A percentile compares a stretch with the other conserved stretches of the same genome.
Evolutionary conservation across 2,797 vertebrate species (phyloP).

Genomic region (Parotocinclus haroldoi): DNA sequence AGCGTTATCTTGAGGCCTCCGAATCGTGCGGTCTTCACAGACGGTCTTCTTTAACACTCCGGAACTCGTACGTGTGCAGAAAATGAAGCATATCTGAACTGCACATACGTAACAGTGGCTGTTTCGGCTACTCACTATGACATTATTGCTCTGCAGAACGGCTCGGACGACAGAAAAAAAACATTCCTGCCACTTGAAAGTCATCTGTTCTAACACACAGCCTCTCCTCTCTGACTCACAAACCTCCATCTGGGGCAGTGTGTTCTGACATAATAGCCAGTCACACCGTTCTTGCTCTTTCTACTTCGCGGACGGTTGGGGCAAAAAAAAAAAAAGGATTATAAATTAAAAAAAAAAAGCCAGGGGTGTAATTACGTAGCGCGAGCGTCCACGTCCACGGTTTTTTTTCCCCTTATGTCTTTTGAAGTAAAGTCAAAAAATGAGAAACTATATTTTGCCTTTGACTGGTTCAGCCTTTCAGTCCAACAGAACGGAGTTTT

Average conservation of each 20-base stretch:
- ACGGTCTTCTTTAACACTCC: no score
- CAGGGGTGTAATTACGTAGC: conserved; percentile 62
- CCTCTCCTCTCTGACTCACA: conserved; percentile 21
- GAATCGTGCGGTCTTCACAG: no score
- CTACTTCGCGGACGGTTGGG: conserved; percentile 57
- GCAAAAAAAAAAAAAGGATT: conserved; percentile 35
- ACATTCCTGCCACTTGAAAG: conserved; percentile 9
- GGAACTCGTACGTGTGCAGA: no score
- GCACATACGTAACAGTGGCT: no score
- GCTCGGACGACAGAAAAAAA: neutral
- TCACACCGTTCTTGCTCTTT: conserved; percentile 51
- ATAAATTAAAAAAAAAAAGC: conserved; percentile 41
- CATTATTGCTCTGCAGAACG: no score
- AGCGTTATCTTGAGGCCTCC: no score
- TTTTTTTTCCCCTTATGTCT: no score
- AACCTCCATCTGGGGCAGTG: conserved; percentile 45
- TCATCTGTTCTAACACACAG: neutral
- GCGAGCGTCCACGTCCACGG: conserved; percentile 53
- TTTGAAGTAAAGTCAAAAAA: conserved; percentile 45
- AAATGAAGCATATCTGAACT: no score
- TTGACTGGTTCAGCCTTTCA: no score
- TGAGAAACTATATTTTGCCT: conserved; percentile 40
- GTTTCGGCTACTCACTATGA: no score
- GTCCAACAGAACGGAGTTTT: no score
- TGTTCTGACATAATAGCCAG: conserved; percentile 41